Evolutionary conservation across 2,797 vertebrate genomes (phyloP).

Genomic region (Xiphorhynchus erythropygius): DNA sequence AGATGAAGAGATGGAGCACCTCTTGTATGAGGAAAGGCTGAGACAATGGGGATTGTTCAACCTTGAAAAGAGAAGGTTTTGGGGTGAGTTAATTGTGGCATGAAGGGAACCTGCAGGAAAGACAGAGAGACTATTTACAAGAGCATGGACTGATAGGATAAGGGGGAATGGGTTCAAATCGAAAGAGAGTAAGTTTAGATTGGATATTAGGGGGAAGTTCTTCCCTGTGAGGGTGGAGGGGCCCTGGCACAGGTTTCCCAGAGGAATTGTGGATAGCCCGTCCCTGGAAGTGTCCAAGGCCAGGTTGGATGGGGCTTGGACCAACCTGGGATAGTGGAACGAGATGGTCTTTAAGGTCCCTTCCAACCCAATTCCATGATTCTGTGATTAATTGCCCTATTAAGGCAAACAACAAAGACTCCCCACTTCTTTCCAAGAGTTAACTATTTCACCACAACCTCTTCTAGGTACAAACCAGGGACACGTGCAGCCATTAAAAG

Average conservation of each 20-base stretch:
- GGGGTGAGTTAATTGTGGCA: background rate
- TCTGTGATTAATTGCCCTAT: background rate
- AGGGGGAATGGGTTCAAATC: background rate
- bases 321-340: background rate
- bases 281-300: background rate
- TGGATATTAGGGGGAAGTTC: background rate
- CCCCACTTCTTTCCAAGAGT: background rate
- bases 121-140: background rate
- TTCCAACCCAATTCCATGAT: background rate
- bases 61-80: background rate
- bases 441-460: background rate
- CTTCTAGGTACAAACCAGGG: background rate
- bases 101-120: background rate
- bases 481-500: accelerated
- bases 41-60: background rate
- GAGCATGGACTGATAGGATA: background rate
- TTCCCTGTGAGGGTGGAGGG: background rate
- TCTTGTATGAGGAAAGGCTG: background rate
- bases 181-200: background rate
- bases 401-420: background rate
- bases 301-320: accelerated
- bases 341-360: background rate
- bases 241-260: background rate
- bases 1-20: background rate
- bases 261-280: background rate